A percentile compares a stretch with the other conserved stretches of the same genome.
phyloP scores from a whole-genome alignment of 1,140 invertebrate species.

The Diorhabda carinulata region DNA sequence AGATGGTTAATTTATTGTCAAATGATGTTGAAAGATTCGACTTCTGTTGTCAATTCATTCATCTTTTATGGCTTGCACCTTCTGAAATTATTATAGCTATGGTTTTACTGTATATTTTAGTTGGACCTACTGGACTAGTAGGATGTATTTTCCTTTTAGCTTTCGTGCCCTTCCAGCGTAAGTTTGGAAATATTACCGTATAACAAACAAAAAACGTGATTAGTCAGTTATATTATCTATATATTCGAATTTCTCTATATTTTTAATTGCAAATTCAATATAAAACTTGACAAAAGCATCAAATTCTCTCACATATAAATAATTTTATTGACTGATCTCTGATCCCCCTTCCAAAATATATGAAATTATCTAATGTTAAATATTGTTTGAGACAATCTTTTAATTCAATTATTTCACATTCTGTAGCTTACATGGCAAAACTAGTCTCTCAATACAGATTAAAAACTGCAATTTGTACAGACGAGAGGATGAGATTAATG shows the following conservation, averaged over 20 bases:
- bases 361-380: too few relatives aligned
- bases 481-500: constrained; percentile 68
- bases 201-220: too few relatives aligned
- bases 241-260: too few relatives aligned
- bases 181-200: constrained; percentile 32
- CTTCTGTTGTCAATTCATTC: constrained; percentile 58
- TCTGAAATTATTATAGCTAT: constrained; percentile 68
- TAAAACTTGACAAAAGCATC: too few relatives aligned
- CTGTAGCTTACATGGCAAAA: constrained; percentile 47
- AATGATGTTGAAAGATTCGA: constrained; percentile 76
- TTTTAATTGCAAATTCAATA: too few relatives aligned
- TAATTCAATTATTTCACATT: constrained; percentile 59
- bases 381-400: background rate
- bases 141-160: constrained; percentile 74
- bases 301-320: too few relatives aligned
- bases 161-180: constrained; percentile 79
- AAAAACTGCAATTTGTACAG: constrained; percentile 57
- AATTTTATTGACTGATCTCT: too few relatives aligned
- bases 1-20: constrained; percentile 82
- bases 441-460: constrained; percentile 54
- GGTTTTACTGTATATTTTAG: constrained; percentile 68
- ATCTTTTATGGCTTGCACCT: constrained; percentile 62
- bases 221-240: too few relatives aligned
- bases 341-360: too few relatives aligned
- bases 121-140: constrained; percentile 68